These are phyloP conservation scores for Chironomus tepperi DNA, from an alignment of 1,140 invertebrate species.

Conservation along the genomic window DNA sequence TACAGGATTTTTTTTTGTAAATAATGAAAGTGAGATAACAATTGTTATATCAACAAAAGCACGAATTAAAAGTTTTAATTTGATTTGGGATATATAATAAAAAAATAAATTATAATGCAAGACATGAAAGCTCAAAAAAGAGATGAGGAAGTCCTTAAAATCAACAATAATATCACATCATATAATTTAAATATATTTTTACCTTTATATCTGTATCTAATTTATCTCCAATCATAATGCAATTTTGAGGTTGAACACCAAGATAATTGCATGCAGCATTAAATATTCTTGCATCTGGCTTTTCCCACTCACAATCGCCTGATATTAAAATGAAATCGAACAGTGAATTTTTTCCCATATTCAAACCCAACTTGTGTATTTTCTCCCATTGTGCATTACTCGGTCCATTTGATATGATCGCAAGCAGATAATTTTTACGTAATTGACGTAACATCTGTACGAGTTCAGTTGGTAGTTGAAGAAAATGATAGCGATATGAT, in stretches of 20 bases:
- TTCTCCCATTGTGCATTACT: conserved; percentile 82
- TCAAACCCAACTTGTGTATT: conserved; percentile 54
- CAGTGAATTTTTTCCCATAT: conserved; percentile 33
- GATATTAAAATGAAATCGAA: conserved; percentile 74
- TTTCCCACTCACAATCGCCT: conserved; percentile 74
- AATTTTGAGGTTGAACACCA: conserved; percentile 57
- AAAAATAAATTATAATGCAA: no score
- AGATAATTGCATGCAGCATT: conserved; percentile 64
- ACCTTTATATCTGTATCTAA: conserved; percentile 73
- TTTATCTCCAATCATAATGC: conserved; percentile 80
- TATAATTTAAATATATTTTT: conserved; percentile 24
- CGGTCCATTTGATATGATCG: conserved; percentile 73
- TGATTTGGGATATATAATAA: no score
- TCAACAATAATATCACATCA: background rate
- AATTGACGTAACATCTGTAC: conserved; percentile 51
- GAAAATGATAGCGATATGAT: conserved; percentile 60
- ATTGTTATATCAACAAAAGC: no score
- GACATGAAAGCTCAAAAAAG: no score
- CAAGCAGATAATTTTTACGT: conserved; percentile 56
- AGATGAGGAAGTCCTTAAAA: no score
- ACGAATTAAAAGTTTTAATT: no score
- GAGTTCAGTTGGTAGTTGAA: conserved; percentile 55
- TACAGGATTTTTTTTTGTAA: no score
- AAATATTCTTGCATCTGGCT: conserved; percentile 70
- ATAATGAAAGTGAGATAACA: no score